These are phyloP conservation scores for Neodiprion fabricii DNA, from an alignment of 1,140 invertebrate species.

Conservation along the genomic window DNA sequence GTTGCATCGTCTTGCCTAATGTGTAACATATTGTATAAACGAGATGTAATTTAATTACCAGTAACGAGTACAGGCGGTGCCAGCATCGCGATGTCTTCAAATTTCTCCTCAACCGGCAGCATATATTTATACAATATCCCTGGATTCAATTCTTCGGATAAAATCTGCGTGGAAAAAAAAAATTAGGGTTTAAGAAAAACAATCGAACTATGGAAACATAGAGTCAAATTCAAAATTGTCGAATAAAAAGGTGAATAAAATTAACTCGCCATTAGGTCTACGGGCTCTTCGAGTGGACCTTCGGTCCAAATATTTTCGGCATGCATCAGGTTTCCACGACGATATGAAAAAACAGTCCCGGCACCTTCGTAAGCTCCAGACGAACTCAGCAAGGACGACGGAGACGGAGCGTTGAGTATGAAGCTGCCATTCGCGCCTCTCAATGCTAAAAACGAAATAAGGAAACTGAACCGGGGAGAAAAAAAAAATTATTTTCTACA, in stretches of 20 bases:
- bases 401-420: not conserved
- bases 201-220: not conserved
- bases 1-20: too few relatives aligned
- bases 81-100: conserved; percentile 36
- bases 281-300: conserved; percentile 62
- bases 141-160: not conserved
- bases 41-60: conserved; percentile 39
- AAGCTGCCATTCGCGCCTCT: not conserved
- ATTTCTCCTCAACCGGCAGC: conserved; percentile 42
- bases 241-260: not conserved
- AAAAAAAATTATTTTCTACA: not conserved
- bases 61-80: conserved; percentile 44
- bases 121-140: not conserved
- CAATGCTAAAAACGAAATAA: not conserved
- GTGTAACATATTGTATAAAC: not conserved
- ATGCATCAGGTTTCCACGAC: conserved; percentile 38
- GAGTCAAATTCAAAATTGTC: not conserved
- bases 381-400: conserved; percentile 37
- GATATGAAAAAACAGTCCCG: conserved; percentile 62
- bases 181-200: not conserved
- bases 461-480: not conserved
- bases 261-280: conserved; percentile 62
- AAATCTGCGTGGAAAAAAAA: not conserved
- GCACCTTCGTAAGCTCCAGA: conserved; percentile 60
- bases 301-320: conserved; percentile 54